These are phyloP conservation scores for Bombus confusus DNA, from an alignment of 1,140 invertebrate genomes.

Conservation along the genomic window DNA sequence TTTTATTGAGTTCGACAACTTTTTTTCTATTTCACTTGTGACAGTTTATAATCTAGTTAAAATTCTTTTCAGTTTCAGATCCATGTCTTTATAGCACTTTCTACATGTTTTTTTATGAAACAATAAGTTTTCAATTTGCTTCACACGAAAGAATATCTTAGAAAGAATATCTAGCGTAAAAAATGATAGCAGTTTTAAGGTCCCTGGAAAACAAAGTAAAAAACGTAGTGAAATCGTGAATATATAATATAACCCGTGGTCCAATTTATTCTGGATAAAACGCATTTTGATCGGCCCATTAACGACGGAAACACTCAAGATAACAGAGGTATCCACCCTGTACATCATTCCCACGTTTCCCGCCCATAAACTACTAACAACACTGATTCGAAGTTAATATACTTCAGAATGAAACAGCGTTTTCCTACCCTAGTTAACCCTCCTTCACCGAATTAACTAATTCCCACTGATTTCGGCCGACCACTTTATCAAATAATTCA, in stretches of 20 bases:
- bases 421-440: background rate
- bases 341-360: conserved; percentile 15
- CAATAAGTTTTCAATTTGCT: background rate
- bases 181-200: background rate
- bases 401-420: background rate
- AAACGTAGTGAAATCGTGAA: background rate
- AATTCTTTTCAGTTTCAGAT: background rate
- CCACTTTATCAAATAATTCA: background rate
- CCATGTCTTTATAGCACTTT: background rate
- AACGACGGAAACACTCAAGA: background rate
- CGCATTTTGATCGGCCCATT: conserved; percentile 6
- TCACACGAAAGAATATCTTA: background rate
- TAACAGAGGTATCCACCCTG: background rate
- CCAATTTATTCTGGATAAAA: conserved; percentile 7
- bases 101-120: background rate
- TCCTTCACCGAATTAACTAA: background rate
- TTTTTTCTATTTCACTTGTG: background rate
- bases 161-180: background rate
- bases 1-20: background rate
- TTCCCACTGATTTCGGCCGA: background rate
- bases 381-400: conserved; percentile 14
- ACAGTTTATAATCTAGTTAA: background rate
- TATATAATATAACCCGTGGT: background rate
- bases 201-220: background rate
- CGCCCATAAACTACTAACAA: background rate